phyloP scores from a whole-genome alignment of 2,888 invertebrate genomes.

The Dendrolimus houi region DNA sequence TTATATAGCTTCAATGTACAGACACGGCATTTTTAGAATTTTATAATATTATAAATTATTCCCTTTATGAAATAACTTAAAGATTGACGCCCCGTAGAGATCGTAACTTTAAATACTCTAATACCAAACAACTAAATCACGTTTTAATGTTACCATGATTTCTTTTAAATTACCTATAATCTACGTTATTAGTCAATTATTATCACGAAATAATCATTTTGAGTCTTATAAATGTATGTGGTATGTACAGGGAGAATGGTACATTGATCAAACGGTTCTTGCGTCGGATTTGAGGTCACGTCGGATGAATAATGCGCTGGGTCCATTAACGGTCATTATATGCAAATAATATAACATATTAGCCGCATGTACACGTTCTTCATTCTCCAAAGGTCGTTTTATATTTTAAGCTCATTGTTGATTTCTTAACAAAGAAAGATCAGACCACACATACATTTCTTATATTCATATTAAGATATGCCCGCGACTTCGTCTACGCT shows the following conservation, averaged over 20 bases:
- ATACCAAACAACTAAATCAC: neutral
- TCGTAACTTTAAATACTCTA: neutral
- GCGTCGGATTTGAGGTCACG: slow-evolving; percentile 60
- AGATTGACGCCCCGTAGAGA: too few species aligned
- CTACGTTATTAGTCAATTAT: slow-evolving; percentile 27
- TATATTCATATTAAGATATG: too few species aligned
- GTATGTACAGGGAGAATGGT: slow-evolving; percentile 8
- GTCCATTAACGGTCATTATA: slow-evolving; percentile 71
- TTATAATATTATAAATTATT: too few species aligned
- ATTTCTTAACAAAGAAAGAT: neutral
- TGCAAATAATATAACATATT: slow-evolving; percentile 66
- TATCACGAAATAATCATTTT: slow-evolving; percentile 26
- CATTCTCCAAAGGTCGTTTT: too few species aligned
- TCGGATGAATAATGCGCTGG: slow-evolving; percentile 56
- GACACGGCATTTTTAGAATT: too few species aligned
- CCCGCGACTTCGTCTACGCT: too few species aligned
- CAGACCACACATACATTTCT: too few species aligned
- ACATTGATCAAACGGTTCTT: slow-evolving; percentile 56
- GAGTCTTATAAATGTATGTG: slow-evolving; percentile 22
- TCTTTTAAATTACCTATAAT: slow-evolving; percentile 28
- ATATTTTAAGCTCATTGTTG: neutral
- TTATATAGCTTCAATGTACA: too few species aligned
- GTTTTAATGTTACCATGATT: slow-evolving; percentile 21
- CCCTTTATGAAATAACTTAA: too few species aligned
- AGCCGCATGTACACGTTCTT: slow-evolving; percentile 7